Evolutionary conservation across 2,888 invertebrate species (phyloP).

Genomic region (Dolichopus griseipennis): DNA sequence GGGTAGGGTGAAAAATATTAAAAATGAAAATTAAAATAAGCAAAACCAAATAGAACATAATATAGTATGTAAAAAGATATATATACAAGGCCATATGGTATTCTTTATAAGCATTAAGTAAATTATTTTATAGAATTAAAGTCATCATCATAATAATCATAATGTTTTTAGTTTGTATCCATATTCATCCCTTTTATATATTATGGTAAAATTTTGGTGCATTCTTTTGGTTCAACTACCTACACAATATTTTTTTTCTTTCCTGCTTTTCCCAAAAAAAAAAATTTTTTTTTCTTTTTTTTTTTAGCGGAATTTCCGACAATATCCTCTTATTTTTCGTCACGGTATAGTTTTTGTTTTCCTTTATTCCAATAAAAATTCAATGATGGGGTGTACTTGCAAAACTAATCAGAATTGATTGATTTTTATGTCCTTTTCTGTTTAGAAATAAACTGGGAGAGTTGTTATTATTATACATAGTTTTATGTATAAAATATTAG

Average conservation of each 20-base stretch:
- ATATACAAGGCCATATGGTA: conserved; percentile 19
- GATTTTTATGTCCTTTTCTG: conserved; percentile 18
- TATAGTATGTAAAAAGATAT: conserved; percentile 4
- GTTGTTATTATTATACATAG: too few relatives aligned
- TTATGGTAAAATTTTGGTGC: background rate
- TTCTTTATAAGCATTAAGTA: conserved; percentile 9
- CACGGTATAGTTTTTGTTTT: conserved; percentile 7
- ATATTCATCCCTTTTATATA: background rate
- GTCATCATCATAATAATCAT: background rate
- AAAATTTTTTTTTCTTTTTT: background rate
- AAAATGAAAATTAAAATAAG: too few relatives aligned
- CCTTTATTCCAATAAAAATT: background rate
- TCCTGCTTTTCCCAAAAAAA: background rate
- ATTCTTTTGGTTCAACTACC: background rate
- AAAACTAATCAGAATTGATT: conserved; percentile 26
- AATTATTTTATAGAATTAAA: conserved; percentile 6
- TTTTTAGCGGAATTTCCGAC: conserved; percentile 14
- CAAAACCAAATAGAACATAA: background rate
- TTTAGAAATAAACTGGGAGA: too few relatives aligned
- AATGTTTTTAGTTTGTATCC: background rate
- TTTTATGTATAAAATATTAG: too few relatives aligned
- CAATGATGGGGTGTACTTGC: conserved; percentile 10
- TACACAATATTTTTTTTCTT: background rate
- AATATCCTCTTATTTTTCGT: conserved; percentile 16
- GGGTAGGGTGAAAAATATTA: background rate